Evolutionary conservation across 1,140 invertebrate genomes (phyloP).

Genomic region (Trypoxylus dichotomus): DNA sequence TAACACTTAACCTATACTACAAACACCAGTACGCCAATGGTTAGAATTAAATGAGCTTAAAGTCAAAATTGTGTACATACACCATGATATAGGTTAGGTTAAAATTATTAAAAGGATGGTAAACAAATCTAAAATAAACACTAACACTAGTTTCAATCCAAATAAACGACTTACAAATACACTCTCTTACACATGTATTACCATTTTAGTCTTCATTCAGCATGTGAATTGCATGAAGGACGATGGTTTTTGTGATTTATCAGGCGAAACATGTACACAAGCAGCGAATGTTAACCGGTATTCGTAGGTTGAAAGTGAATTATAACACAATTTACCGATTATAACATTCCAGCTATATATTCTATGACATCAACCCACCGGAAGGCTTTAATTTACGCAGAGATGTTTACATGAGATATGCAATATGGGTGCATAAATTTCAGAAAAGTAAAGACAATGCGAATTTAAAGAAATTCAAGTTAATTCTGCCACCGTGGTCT

Average conservation of each 20-base stretch:
- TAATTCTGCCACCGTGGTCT: constrained; percentile 90
- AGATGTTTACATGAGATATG: constrained; percentile 93
- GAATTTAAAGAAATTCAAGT: constrained; percentile 56
- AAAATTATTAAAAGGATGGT: no score
- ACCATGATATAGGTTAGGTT: no score
- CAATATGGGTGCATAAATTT: constrained; percentile 74
- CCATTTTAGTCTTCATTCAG: background rate
- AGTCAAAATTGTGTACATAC: no score
- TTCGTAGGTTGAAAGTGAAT: background rate
- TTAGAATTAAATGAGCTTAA: no score
- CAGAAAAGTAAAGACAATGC: constrained; percentile 54
- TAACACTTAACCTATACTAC: no score
- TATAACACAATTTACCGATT: background rate
- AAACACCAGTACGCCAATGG: no score
- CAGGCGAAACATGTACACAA: background rate
- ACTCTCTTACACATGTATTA: no score
- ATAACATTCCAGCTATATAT: constrained; percentile 63
- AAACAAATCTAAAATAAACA: no score
- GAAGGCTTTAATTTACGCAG: constrained; percentile 97
- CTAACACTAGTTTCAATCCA: no score
- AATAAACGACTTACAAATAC: background rate
- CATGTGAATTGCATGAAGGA: background rate
- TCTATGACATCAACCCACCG: constrained; percentile 92
- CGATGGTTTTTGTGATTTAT: background rate
- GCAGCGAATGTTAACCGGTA: background rate